Conservation (phyloP, 2,888 invertebrate species). For the Eupithecia exiguata region DNA sequence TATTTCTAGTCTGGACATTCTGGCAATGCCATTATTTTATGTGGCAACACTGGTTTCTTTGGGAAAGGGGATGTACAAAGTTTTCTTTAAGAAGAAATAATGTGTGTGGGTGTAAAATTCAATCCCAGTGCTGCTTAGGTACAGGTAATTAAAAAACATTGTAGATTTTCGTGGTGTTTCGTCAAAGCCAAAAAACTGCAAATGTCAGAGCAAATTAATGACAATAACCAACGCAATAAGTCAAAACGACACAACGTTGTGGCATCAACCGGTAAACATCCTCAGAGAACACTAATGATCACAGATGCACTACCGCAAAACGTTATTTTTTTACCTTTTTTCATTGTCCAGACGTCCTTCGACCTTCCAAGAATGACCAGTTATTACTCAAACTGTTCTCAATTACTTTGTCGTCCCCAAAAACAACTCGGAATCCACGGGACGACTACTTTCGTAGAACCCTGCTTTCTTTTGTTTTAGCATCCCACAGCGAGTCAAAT, state of each 20-base stretch:
- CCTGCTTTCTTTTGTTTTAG: conserved; percentile 73
- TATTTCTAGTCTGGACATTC: conserved; percentile 29
- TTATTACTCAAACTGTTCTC: conserved; percentile 62
- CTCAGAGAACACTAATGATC: conserved; percentile 66
- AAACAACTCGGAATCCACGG: conserved; percentile 2
- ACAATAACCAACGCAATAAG: conserved; percentile 62
- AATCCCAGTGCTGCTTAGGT: neutral
- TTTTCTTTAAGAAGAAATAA: neutral
- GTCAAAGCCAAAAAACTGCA: conserved; percentile 27
- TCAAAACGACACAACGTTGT: conserved; percentile 61
- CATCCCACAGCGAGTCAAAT: conserved; percentile 67
- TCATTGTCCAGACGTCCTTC: conserved; percentile 66
- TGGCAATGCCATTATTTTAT: conserved; percentile 1
- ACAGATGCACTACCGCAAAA: conserved; percentile 61
- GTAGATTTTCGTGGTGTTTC: conserved; percentile 7
- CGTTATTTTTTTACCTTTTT: conserved; percentile 64
- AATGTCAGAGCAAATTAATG: conserved; percentile 55
- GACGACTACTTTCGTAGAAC: conserved; percentile 23
- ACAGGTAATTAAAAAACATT: neutral
- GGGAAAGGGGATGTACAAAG: neutral
- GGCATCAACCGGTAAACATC: conserved; percentile 48
- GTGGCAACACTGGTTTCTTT: neutral
- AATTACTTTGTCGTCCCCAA: conserved; percentile 64
- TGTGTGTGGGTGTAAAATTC: neutral
- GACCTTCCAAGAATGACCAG: conserved; percentile 70